Conservation (phyloP, 2,797 vertebrate genomes). For the Xiphophorus birchmanni region DNA sequence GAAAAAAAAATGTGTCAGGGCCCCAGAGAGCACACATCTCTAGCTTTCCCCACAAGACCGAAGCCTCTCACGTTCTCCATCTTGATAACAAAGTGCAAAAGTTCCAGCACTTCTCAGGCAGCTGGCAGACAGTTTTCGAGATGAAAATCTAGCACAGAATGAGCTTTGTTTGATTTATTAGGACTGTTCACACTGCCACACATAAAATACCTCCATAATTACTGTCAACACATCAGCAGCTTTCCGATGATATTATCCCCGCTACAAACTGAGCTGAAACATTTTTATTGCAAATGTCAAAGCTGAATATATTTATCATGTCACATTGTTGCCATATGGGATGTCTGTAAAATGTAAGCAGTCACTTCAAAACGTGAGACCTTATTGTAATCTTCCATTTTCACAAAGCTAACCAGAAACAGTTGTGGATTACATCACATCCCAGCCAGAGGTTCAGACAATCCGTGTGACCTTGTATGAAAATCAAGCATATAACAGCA, state of each 20-base stretch:
- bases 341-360: conserved; percentile 44
- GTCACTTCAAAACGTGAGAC: conserved; percentile 9
- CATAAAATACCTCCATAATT: conserved; percentile 49
- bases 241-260: conserved; percentile 53
- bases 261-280: conserved; percentile 41
- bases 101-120: conserved; percentile 24
- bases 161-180: conserved; percentile 27
- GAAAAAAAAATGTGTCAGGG: conserved; percentile 63
- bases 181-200: conserved; percentile 24
- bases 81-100: conserved; percentile 37
- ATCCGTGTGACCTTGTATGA: not conserved
- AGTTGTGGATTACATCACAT: not conserved
- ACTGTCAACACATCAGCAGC: conserved; percentile 54
- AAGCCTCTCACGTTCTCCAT: conserved; percentile 50
- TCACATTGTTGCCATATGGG: conserved; percentile 10
- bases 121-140: conserved; percentile 12
- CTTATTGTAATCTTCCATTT: not conserved
- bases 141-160: conserved; percentile 22
- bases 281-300: conserved; percentile 33
- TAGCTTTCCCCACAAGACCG: conserved; percentile 32
- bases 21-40: conserved; percentile 48
- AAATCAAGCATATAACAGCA: not conserved
- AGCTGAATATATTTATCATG: conserved; percentile 31
- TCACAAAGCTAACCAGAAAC: not conserved
- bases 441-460: not conserved